Evolutionary conservation across 2,113 vertebrate genomes (phyloP), one percentile per base, ranked within the genome.

Genomic region (Pluvianellus socialis): DNA sequence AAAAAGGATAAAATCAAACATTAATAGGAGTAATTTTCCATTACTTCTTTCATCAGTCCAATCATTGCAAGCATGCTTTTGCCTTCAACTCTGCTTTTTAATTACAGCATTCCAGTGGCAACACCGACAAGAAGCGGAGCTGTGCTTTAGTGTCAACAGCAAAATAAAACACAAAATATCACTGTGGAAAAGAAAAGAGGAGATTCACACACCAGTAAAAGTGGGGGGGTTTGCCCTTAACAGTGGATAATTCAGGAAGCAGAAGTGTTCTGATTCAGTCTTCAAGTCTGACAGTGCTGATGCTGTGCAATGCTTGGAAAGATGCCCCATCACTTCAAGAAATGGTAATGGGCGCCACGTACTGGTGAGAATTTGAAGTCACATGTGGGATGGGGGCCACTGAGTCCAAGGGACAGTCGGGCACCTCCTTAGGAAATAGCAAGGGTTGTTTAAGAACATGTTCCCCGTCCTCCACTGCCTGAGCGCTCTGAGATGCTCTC

Each of bases 1-100:
- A 79, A 52, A 65, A 93, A 76, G 45, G 35, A 72, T 11, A 67
- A 85, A 90, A 83, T 70, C 35, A 92, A 61, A 61, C 40, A 90
- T 53, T 62, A 80, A 53, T 42, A 62, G 42, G 7, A 94, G 35
- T 62, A 68, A 68, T 80, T 92, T 91, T 96, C 71, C 91, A 81
- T 40, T n/a, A 19, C 32, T 84, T 42, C 20, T 89, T 89, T 92
- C 67, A 92, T 79, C 52, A 70, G 50, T n/a, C 55, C 32, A 47
- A 68, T 87, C 80, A 35, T 27, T 77, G 38, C 35, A 87, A 71
- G 23, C 26, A 75, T 52, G 65, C 20, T 35, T 95, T 86, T 84
- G 75, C 72, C 61, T 94, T 92, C 59, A 74, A 32, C 65, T 35
- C 55, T 53, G 42, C 22, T 89, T 84, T 90, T 88, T 42, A 74